Conservation (phyloP, 2,113 vertebrate genomes). For the Poeciliopsis occidentalis region DNA sequence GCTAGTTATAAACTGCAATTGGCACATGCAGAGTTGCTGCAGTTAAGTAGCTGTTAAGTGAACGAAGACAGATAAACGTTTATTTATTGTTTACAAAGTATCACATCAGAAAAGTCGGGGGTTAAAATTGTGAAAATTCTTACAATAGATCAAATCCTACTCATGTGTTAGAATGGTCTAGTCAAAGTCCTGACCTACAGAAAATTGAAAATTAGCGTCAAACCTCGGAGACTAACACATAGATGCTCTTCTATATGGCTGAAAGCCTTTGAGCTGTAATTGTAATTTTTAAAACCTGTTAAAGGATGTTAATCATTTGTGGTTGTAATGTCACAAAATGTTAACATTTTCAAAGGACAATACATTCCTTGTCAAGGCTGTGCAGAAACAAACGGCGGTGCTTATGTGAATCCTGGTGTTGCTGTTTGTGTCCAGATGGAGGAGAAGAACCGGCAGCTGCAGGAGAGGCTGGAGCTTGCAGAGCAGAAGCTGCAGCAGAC, state of each 20-base stretch:
- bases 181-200: no score
- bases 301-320: no score
- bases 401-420: background rate
- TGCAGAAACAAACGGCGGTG: background rate
- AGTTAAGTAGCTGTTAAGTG: background rate
- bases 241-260: no score
- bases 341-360: background rate
- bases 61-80: background rate
- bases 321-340: background rate
- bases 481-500: slow-evolving; percentile 99
- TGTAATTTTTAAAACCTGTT: no score
- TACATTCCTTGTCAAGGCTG: background rate
- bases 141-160: background rate
- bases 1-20: slow-evolving; percentile 14
- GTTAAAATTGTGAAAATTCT: background rate
- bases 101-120: background rate
- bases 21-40: slow-evolving; percentile 25
- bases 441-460: slow-evolving; percentile 97
- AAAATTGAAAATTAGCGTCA: no score
- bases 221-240: no score
- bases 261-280: no score
- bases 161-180: no score
- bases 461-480: slow-evolving; percentile 94
- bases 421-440: slow-evolving; percentile 85
- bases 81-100: background rate